Evolutionary conservation across 2,888 invertebrate species (phyloP).

Genomic region (Erebia epiphron): DNA sequence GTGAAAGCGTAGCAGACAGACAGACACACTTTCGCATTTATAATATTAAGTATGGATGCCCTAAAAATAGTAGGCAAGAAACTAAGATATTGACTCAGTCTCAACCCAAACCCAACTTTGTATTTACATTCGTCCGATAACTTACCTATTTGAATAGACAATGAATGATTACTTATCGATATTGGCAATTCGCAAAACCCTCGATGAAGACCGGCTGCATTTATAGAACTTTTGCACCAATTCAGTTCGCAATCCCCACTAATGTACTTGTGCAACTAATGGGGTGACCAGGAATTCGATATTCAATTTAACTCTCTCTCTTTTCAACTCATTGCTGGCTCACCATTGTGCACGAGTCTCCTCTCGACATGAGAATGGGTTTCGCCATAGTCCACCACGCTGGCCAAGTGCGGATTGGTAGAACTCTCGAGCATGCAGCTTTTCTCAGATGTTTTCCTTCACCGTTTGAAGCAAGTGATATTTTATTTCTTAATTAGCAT

Average conservation of each 20-base stretch:
- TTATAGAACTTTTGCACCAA: slow-evolving; percentile 17
- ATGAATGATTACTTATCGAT: slow-evolving; percentile 20
- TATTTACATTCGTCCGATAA: slow-evolving; percentile 2
- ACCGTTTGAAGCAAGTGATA: too few species aligned
- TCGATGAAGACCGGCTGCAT: background rate
- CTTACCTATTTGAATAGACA: background rate
- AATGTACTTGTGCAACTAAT: slow-evolving; percentile 7
- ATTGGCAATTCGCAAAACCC: slow-evolving; percentile 12
- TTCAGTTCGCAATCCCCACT: slow-evolving; percentile 12
- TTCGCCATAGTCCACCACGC: too few species aligned
- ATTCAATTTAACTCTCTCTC: background rate
- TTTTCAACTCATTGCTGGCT: too few species aligned
- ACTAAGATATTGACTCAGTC: background rate
- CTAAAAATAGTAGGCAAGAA: background rate
- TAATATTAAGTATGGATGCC: too few species aligned
- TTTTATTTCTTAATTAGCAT: too few species aligned
- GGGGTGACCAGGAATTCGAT: background rate
- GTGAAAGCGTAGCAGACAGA: too few species aligned
- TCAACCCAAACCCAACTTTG: background rate
- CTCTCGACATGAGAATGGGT: too few species aligned
- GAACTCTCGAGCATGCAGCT: too few species aligned
- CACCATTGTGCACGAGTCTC: too few species aligned
- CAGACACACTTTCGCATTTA: too few species aligned
- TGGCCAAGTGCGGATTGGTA: too few species aligned
- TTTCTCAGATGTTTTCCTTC: too few species aligned